Evolutionary conservation across 2,113 vertebrate genomes (phyloP), one percentile per base, ranked within the genome.

Genomic region (Papio anubis): DNA sequence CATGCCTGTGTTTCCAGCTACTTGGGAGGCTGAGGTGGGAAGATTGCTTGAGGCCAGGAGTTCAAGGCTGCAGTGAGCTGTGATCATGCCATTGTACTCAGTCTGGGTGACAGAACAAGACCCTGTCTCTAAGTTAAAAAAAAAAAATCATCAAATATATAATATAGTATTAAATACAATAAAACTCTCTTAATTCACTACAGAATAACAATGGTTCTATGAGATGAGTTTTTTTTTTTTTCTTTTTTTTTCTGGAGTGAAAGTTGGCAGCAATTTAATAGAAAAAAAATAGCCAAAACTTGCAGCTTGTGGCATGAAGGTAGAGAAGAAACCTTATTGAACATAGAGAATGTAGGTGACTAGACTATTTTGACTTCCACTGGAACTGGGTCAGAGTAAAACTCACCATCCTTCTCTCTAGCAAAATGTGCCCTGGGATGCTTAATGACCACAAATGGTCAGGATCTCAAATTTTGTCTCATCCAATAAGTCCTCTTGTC

Each of bases 401-500:
- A 80, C 32, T 57, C 88, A 48, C n/a, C n/a, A 93, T 52, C 35
- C 38, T 93, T 21, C 52, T 92, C n/a, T 94, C n/a, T 20, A 40
- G 73, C 40, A 94, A 95, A 72, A 70, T 80, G 75, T 88, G 50
- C 43, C 55, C 25, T 96, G 85, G 82, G 88, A 93, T 43, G 16
- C 68, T 73, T 84, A 76, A 75, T 81, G 78, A 92, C 57, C 86
- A 30, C 91, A 93, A 59, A 93, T 83, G 84, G 5, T 81, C 82
- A 94, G 78, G 48, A 78, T 43, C 61, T 95, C 57, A 76, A 45
- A 66, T 96, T 96, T 90, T 93, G 80, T 88, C 87, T 97, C 95
- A 96, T 94, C 52, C 90, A 97, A 73, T 97, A 81, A 93, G 45
- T 73, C 66, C 43, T 92, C 57, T 91, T 93, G 72, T 96, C 96